phyloP scores from a whole-genome alignment of 2,888 invertebrate species.

The Apodemia duryi region DNA sequence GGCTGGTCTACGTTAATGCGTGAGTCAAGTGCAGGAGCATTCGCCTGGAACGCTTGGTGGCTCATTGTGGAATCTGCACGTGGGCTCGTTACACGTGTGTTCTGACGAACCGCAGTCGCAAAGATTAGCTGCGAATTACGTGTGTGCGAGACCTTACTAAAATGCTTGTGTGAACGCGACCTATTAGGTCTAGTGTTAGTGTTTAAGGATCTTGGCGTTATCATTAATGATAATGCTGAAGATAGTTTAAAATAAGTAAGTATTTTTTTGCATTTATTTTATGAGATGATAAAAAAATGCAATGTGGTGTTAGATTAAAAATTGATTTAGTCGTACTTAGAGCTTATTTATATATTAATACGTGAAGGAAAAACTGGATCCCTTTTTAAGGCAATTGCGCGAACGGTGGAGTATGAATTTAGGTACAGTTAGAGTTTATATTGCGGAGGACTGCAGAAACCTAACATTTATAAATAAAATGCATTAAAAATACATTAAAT shows the following conservation, averaged over 20 bases:
- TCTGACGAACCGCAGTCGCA: slow-evolving; percentile 31
- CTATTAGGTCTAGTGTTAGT: not conserved
- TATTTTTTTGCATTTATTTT: not conserved
- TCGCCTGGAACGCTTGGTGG: slow-evolving; percentile 62
- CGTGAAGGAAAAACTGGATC: no score
- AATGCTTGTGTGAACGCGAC: slow-evolving; percentile 18
- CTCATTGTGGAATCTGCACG: slow-evolving; percentile 66
- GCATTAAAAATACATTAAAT: no score
- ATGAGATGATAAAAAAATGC: not conserved
- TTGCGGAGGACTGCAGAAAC: no score
- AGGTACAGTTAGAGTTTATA: no score
- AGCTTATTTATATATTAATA: no score
- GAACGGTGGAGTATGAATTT: no score
- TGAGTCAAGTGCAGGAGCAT: slow-evolving; percentile 73
- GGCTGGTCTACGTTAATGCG: slow-evolving; percentile 47
- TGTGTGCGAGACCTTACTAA: slow-evolving; percentile 25
- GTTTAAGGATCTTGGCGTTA: slow-evolving; percentile 4
- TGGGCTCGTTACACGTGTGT: slow-evolving; percentile 59
- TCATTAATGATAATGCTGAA: slow-evolving; percentile 1
- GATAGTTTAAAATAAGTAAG: slow-evolving; percentile 7
- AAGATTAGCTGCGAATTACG: slow-evolving; percentile 9
- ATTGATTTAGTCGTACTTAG: no score
- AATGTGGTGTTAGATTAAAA: no score
- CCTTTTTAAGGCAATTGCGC: no score
- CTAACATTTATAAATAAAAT: no score